These are phyloP conservation scores for Rana temporaria DNA, from an alignment of 2,113 vertebrate genomes.

Conservation along the genomic window DNA sequence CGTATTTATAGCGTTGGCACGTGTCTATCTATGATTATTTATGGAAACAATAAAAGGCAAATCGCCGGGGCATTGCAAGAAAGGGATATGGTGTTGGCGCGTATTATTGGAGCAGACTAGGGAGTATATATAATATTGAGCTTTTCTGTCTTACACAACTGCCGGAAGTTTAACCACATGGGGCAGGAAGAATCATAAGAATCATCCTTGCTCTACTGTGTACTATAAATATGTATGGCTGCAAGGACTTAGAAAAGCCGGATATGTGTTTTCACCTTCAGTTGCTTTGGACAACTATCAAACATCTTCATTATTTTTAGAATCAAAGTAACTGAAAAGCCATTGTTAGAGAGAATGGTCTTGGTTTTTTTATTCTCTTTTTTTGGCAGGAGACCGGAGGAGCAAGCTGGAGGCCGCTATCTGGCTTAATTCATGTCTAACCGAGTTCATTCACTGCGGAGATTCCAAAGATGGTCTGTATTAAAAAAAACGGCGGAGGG, in stretches of 20 bases:
- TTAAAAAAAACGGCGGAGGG: conserved; percentile 13
- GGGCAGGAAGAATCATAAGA: conserved; percentile 53
- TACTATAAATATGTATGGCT: conserved; percentile 57
- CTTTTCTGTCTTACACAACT: conserved; percentile 41
- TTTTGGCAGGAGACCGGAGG: conserved; percentile 53
- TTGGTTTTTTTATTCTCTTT: conserved; percentile 50
- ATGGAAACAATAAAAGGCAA: too few species aligned
- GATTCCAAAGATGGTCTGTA: conserved; percentile 47
- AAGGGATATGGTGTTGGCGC: too few species aligned
- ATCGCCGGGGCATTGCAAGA: too few species aligned
- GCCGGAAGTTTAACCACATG: conserved; percentile 53
- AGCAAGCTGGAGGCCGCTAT: conserved; percentile 29
- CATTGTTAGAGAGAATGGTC: conserved; percentile 68
- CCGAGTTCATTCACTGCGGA: conserved; percentile 9
- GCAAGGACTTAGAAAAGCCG: conserved; percentile 64
- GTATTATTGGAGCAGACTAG: too few species aligned
- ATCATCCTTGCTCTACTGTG: conserved; percentile 53
- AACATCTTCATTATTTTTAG: conserved; percentile 67
- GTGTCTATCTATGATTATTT: too few species aligned
- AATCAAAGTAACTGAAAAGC: conserved; percentile 66
- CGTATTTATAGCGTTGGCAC: too few species aligned
- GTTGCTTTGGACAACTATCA: conserved; percentile 66
- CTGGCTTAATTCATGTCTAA: conserved; percentile 17
- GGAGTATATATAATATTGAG: neutral
- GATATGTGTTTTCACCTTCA: conserved; percentile 71